phyloP scores from a whole-genome alignment of 2,797 vertebrate species.

The Pseudopleuronectes americanus region DNA sequence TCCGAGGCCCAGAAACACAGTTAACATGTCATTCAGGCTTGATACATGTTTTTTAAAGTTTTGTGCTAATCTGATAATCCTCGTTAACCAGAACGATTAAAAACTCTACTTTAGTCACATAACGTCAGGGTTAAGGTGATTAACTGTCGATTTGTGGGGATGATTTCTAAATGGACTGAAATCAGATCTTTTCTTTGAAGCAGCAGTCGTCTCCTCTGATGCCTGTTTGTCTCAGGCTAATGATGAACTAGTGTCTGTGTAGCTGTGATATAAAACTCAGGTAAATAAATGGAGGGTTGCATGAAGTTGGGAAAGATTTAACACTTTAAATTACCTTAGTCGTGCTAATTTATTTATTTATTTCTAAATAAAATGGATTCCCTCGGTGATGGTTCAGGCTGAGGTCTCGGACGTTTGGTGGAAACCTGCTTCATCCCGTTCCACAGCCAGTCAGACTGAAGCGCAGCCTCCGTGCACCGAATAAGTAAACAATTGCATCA shows the following conservation, averaged over 20 bases:
- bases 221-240: constrained; percentile 59
- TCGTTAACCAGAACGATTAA: too few species aligned
- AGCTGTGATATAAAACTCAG: constrained; percentile 59
- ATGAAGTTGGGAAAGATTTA: too few species aligned
- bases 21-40: neutral
- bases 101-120: too few species aligned
- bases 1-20: constrained; percentile 33
- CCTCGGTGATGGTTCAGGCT: neutral
- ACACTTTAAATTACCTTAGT: too few species aligned
- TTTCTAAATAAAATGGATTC: neutral
- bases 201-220: constrained; percentile 35
- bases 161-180: neutral
- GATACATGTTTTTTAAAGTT: neutral
- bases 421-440: constrained; percentile 30
- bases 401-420: too few species aligned
- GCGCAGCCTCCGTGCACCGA: constrained; percentile 79
- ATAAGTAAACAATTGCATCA: constrained; percentile 94
- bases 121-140: too few species aligned
- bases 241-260: constrained; percentile 68
- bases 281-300: neutral
- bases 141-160: too few species aligned
- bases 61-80: constrained; percentile 5
- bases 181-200: constrained; percentile 41
- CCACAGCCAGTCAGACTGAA: constrained; percentile 30
- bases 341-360: too few species aligned